Evolutionary conservation across 2,888 invertebrate genomes (phyloP).

Genomic region (Myopa testacea): DNA sequence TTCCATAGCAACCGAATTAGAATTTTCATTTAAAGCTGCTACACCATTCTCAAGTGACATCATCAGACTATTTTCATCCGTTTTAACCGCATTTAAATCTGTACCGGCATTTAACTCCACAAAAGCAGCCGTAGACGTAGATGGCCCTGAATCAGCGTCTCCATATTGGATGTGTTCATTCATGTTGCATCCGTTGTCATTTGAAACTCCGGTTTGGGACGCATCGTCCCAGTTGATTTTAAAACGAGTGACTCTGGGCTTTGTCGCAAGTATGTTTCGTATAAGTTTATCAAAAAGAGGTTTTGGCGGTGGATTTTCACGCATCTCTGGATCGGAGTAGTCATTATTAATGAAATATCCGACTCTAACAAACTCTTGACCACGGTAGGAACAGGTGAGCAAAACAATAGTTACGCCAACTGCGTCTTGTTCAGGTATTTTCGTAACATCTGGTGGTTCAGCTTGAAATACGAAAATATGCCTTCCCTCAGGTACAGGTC

Average conservation of each 20-base stretch:
- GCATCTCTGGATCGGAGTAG: conserved; percentile 90
- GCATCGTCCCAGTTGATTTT: conserved; percentile 97
- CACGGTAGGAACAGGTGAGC: conserved; percentile 91
- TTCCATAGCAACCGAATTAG: conserved; percentile 69
- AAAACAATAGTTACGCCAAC: conserved; percentile 98
- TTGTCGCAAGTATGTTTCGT: conserved; percentile 76
- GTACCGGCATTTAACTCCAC: background rate
- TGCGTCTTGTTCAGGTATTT: conserved; percentile 96
- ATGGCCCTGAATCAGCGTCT: conserved; percentile 50
- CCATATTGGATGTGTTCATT: conserved; percentile 52
- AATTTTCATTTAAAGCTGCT: conserved; percentile 65
- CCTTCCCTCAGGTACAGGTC: conserved; percentile 95
- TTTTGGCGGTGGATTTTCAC: conserved; percentile 92
- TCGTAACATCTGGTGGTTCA: conserved; percentile 91
- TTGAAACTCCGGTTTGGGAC: conserved; percentile 54
- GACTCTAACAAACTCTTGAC: conserved; percentile 95
- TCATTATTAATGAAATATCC: conserved; percentile 99
- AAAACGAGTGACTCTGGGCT: conserved; percentile 95
- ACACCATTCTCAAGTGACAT: conserved; percentile 65
- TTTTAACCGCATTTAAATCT: conserved; percentile 51
- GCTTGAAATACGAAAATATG: conserved; percentile 86
- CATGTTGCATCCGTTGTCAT: conserved; percentile 53
- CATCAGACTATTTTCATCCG: conserved; percentile 66
- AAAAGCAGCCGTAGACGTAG: conserved; percentile 51
- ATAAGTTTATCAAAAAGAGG: conserved; percentile 94